phyloP scores from a whole-genome alignment of 1,140 invertebrate species.

The Chrysomallon squamiferum region DNA sequence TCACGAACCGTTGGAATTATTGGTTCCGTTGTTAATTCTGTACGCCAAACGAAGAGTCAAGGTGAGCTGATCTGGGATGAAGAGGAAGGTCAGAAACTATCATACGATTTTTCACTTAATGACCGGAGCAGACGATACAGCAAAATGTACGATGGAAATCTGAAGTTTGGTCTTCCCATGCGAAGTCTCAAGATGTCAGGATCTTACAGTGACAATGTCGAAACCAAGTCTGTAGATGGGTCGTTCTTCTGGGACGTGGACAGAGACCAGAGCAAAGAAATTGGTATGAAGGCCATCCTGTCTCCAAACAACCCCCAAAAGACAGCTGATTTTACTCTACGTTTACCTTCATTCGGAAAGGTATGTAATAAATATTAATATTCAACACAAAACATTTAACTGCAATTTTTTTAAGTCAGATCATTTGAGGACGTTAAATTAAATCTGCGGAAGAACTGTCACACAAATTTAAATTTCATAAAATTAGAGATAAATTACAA shows the following conservation, averaged over 20 bases:
- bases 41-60: background rate
- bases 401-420: no score
- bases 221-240: conserved; percentile 18
- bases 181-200: conserved; percentile 30
- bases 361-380: no score
- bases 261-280: conserved; percentile 38
- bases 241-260: conserved; percentile 45
- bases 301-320: conserved; percentile 15
- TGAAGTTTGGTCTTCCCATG: conserved; percentile 16
- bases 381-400: no score
- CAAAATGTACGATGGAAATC: background rate
- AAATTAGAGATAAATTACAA: no score
- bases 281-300: conserved; percentile 28
- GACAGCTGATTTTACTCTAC: conserved; percentile 30
- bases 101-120: background rate
- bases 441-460: no score
- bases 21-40: background rate
- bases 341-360: conserved; percentile 40
- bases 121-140: conserved; percentile 3
- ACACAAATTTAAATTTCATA: no score
- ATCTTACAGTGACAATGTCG: background rate
- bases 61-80: conserved; percentile 2
- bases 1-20: conserved; percentile 6
- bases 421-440: no score
- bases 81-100: conserved; percentile 1